Evolutionary conservation across 1,140 invertebrate genomes (phyloP).

Genomic region (Lethocerus indicus): DNA sequence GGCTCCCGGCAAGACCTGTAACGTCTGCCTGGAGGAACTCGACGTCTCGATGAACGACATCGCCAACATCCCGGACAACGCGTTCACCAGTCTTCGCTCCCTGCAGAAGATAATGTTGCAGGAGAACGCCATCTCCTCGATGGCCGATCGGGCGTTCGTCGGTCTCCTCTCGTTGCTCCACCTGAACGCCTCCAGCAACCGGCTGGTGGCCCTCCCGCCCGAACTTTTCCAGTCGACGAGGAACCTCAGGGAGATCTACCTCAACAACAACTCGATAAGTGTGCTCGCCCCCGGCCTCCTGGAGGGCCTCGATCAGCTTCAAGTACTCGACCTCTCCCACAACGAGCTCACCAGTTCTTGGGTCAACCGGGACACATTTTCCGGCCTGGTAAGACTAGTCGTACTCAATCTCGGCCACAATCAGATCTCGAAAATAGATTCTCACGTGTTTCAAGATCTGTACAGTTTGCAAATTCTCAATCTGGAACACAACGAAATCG

Average conservation of each 20-base stretch:
- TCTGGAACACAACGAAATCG: conserved; percentile 57
- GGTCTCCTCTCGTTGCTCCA: conserved; percentile 45
- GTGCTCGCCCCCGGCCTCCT: conserved; percentile 58
- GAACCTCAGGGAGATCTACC: conserved; percentile 47
- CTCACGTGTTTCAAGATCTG: conserved; percentile 53
- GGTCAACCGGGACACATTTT: conserved; percentile 62
- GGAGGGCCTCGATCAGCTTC: conserved; percentile 53
- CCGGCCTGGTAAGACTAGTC: conserved; percentile 48
- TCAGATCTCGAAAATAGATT: conserved; percentile 46
- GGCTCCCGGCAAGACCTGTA: conserved; percentile 35
- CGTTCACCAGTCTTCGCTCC: conserved; percentile 45
- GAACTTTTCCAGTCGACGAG: conserved; percentile 50
- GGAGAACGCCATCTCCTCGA: conserved; percentile 51
- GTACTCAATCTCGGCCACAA: conserved; percentile 62
- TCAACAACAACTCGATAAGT: conserved; percentile 64
- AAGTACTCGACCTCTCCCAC: conserved; percentile 54
- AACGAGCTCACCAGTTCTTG: conserved; percentile 57
- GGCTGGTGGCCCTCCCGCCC: conserved; percentile 50
- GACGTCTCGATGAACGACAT: conserved; percentile 61
- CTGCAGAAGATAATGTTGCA: conserved; percentile 46
- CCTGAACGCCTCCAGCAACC: conserved; percentile 62
- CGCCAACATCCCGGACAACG: conserved; percentile 42
- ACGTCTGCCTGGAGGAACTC: conserved; percentile 42
- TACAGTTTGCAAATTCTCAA: conserved; percentile 58
- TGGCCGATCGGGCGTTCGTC: conserved; percentile 50